Conservation (phyloP, 2,797 vertebrate genomes). For the Cyclopterus lumpus region DNA sequence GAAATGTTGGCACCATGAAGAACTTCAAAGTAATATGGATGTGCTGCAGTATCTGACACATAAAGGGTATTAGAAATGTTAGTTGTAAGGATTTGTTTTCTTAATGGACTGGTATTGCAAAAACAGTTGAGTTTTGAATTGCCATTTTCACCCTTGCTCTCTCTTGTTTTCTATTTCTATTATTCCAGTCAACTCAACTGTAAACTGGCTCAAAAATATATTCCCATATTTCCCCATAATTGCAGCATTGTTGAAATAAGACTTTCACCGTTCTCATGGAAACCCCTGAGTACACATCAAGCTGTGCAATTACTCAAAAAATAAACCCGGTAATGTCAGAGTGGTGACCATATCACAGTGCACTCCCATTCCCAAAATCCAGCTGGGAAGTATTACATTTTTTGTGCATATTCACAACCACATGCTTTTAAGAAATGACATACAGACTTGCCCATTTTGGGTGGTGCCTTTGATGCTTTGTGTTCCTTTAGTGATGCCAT, state of each 20-base stretch:
- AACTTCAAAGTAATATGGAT: conserved; percentile 73
- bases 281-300: conserved; percentile 81
- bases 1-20: conserved; percentile 69
- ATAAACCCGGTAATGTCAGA: conserved; percentile 80
- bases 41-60: conserved; percentile 65
- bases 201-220: conserved; percentile 80
- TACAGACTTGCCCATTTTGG: conserved; percentile 60
- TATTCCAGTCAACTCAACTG: conserved; percentile 81
- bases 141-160: conserved; percentile 71
- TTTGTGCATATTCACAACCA: conserved; percentile 68
- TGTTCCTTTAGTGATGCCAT: conserved; percentile 59
- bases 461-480: conserved; percentile 67
- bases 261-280: conserved; percentile 82
- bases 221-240: conserved; percentile 83
- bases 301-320: conserved; percentile 82
- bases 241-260: conserved; percentile 82
- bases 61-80: conserved; percentile 65
- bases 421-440: conserved; percentile 68
- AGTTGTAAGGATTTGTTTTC: conserved; percentile 59
- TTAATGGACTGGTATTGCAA: conserved; percentile 67
- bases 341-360: conserved; percentile 80
- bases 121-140: conserved; percentile 74
- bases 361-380: conserved; percentile 77
- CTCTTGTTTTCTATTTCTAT: conserved; percentile 76
- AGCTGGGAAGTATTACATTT: conserved; percentile 81